A percentile compares a stretch with the other conserved stretches of the same genome.
phyloP scores from a whole-genome alignment of 2,113 vertebrate genomes.

The Cranoglanis bouderius region DNA sequence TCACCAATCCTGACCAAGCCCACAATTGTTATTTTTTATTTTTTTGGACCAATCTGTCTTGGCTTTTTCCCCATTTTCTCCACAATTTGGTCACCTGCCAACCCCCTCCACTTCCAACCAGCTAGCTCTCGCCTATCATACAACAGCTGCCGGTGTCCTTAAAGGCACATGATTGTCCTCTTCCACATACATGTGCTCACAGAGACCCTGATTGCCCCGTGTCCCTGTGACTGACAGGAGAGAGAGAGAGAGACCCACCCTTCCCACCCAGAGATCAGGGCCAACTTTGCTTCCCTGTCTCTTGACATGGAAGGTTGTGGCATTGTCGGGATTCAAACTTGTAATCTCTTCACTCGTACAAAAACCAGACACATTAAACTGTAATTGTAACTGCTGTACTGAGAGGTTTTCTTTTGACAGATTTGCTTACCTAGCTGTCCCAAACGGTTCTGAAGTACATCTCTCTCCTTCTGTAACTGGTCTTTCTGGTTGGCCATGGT shows the following conservation, averaged over 20 bases:
- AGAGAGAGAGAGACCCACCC: neutral
- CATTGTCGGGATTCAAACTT: neutral
- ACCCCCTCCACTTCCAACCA: neutral
- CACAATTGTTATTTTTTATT: no score
- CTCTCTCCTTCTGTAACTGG: conserved; percentile 1
- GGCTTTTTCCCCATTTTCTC: no score
- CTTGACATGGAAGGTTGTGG: neutral
- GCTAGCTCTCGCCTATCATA: no score
- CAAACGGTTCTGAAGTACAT: neutral
- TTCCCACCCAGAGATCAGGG: neutral
- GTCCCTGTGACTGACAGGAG: neutral
- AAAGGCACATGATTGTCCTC: neutral
- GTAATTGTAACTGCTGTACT: neutral
- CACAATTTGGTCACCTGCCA: neutral
- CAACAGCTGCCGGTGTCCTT: no score
- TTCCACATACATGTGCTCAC: no score
- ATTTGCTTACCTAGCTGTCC: neutral
- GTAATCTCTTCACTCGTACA: neutral
- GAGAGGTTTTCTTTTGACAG: neutral
- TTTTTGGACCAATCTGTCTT: neutral
- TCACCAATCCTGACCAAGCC: neutral
- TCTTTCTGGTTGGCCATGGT: neutral
- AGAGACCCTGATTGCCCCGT: no score
- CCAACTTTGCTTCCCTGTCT: neutral
- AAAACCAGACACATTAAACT: neutral